Conservation (phyloP, 2,113 vertebrate genomes). For the Gymnarchus niloticus region DNA sequence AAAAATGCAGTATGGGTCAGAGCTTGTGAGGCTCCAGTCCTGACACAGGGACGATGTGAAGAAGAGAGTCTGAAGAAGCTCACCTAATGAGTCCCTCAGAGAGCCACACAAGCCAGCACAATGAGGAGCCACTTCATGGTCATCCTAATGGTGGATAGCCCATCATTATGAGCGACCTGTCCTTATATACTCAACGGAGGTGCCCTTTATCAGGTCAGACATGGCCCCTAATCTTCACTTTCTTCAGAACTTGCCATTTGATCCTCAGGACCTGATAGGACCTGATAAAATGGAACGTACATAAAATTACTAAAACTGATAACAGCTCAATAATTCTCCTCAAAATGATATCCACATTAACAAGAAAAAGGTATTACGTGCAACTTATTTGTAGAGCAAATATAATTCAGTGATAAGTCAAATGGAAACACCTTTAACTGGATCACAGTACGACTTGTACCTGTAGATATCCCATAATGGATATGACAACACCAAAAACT, state of each 20-base stretch:
- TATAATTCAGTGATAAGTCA: not conserved
- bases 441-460: not conserved
- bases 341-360: not conserved
- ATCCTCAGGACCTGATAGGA: not conserved
- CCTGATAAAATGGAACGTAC: not conserved
- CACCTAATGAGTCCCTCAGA: conserved; percentile 43
- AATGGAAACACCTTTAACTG: not conserved
- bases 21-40: not conserved
- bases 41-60: not conserved
- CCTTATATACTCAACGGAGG: conserved; percentile 40
- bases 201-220: conserved; percentile 28
- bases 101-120: conserved; percentile 39
- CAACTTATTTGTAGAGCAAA: not conserved
- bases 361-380: not conserved
- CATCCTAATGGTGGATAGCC: conserved; percentile 28
- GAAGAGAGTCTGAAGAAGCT: not conserved
- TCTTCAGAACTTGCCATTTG: not conserved
- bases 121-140: conserved; percentile 51
- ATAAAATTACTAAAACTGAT: not conserved
- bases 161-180: not conserved
- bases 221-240: not conserved
- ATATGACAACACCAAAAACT: not conserved
- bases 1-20: not conserved
- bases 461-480: not conserved
- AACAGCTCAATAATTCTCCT: no score